A percentile compares a stretch with the other conserved stretches of the same genome.
These are phyloP conservation scores for Odontocolon sp. DNA, from an alignment of 2,888 invertebrate genomes.

Conservation along the genomic window DNA sequence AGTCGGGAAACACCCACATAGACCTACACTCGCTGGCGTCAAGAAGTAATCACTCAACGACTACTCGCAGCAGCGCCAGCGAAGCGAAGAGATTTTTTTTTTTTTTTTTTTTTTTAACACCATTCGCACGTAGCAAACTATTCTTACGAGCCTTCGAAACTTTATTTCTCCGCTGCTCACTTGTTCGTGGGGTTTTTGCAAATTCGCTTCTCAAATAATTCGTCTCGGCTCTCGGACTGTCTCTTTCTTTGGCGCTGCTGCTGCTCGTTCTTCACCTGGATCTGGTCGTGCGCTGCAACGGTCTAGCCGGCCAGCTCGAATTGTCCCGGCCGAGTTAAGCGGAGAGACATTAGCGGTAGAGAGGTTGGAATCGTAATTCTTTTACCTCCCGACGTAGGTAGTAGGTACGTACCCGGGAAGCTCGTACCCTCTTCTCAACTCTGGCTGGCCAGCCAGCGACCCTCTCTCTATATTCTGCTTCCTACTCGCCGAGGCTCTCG, in stretches of 20 bases:
- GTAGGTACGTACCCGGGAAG: constrained; percentile 18
- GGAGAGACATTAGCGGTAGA: constrained; percentile 43
- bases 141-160: no score
- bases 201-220: constrained; percentile 43
- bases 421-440: no score
- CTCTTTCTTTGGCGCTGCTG: constrained; percentile 8
- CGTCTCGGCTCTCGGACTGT: constrained; percentile 19
- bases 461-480: constrained; percentile 20
- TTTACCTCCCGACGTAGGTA: constrained; percentile 27
- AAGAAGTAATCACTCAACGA: constrained; percentile 36
- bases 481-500: constrained; percentile 41
- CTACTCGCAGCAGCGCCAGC: background rate
- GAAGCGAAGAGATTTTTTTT: constrained; percentile 1
- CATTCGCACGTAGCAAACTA: no score
- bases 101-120: background rate
- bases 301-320: constrained; percentile 18
- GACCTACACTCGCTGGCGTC: background rate
- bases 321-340: constrained; percentile 45
- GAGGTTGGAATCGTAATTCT: constrained; percentile 49
- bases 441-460: background rate
- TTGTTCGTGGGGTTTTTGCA: constrained; percentile 5
- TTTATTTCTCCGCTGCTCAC: background rate
- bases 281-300: constrained; percentile 17
- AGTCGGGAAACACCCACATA: background rate
- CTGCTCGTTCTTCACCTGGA: background rate